These are phyloP conservation scores for Tetramorium simillimum DNA, from an alignment of 1,140 invertebrate genomes.

Conservation along the genomic window DNA sequence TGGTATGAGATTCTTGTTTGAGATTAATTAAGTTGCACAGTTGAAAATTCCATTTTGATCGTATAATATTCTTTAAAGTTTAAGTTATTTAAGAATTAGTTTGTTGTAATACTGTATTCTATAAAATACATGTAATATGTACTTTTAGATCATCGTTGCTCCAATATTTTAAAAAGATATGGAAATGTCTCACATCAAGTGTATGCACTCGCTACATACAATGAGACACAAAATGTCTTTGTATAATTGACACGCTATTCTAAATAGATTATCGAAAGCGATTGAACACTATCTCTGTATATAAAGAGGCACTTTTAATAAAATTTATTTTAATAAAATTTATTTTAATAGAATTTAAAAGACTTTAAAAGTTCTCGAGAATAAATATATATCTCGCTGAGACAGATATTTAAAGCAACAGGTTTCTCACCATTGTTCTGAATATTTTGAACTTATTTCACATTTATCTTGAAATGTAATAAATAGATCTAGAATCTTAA, in stretches of 20 bases:
- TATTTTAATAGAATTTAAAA: conserved; percentile 9
- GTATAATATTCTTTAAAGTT: neutral
- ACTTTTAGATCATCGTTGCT: neutral
- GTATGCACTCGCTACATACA: too few relatives aligned
- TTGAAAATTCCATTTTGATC: neutral
- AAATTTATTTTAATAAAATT: neutral
- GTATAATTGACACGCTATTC: neutral
- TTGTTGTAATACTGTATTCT: neutral
- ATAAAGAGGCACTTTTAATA: conserved; percentile 11
- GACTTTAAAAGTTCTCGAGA: neutral
- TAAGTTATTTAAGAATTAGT: neutral
- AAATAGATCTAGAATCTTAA: conserved; percentile 2
- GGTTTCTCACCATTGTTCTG: conserved; percentile 18
- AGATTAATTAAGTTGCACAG: neutral
- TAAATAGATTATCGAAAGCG: conserved; percentile 3
- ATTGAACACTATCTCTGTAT: conserved; percentile 1
- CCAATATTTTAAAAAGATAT: neutral
- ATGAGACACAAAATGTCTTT: too few relatives aligned
- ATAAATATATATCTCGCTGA: conserved; percentile 10
- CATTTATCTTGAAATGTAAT: neutral
- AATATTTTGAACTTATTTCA: conserved; percentile 26
- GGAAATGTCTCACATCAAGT: too few relatives aligned
- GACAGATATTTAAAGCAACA: neutral
- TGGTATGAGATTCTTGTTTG: neutral
- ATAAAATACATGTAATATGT: neutral